These are phyloP conservation scores for Scomber colias DNA, from an alignment of 2,113 vertebrate species.

Conservation along the genomic window DNA sequence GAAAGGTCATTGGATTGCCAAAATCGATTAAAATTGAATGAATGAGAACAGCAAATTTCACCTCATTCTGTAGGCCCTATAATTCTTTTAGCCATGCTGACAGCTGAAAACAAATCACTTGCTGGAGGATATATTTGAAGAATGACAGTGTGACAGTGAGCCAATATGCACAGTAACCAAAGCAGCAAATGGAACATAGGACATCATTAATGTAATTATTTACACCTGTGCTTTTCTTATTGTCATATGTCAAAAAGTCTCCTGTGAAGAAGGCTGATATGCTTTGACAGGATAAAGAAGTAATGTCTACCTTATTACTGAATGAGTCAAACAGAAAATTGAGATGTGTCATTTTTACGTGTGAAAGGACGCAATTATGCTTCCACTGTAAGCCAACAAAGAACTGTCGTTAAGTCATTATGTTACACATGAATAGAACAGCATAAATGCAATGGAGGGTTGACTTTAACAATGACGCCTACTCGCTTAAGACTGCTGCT, in stretches of 20 bases:
- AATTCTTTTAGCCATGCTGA: no score
- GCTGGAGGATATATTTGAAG: no score
- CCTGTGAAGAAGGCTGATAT: background rate
- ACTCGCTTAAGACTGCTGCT: conserved; percentile 76
- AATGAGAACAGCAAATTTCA: no score
- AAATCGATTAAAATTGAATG: no score
- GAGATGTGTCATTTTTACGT: conserved; percentile 71
- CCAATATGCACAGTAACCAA: background rate
- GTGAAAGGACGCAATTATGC: conserved; percentile 78
- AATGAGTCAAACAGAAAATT: conserved; percentile 58
- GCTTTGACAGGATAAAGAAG: conserved; percentile 8
- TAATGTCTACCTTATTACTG: conserved; percentile 28
- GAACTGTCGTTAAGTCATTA: conserved; percentile 79
- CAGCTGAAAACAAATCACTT: no score
- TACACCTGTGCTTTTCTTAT: conserved; percentile 13
- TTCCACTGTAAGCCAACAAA: conserved; percentile 78
- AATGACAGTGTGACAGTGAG: background rate
- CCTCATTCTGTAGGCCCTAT: no score
- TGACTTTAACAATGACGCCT: conserved; percentile 78
- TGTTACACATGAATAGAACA: conserved; percentile 80
- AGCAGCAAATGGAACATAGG: background rate
- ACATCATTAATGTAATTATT: conserved; percentile 13
- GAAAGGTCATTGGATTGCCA: no score
- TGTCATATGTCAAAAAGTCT: conserved; percentile 2
- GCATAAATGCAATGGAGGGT: conserved; percentile 81